Conservation (phyloP, 2,888 invertebrate species). For the Platerodrilus igneus region DNA sequence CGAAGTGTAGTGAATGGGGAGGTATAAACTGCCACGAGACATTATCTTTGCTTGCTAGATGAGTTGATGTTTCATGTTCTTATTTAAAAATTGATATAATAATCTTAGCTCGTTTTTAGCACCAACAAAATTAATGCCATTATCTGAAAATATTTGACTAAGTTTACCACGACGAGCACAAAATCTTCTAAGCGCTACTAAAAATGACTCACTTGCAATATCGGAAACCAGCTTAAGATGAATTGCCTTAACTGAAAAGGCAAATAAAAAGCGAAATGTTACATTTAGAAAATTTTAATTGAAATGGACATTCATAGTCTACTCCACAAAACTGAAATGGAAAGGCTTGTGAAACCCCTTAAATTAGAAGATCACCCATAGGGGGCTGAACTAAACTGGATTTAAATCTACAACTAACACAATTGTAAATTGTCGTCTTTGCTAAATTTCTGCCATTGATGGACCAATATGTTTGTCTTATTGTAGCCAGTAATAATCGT, state of each 20-base stretch:
- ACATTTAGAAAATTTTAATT: slow-evolving; percentile 24
- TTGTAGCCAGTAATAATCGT: slow-evolving; percentile 17
- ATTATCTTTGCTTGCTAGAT: slow-evolving; percentile 4
- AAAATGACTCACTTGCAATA: slow-evolving; percentile 18
- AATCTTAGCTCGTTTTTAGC: slow-evolving; percentile 21
- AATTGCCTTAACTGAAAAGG: slow-evolving; percentile 24
- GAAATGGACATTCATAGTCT: slow-evolving; percentile 32
- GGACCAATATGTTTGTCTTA: slow-evolving; percentile 34
- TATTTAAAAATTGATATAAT: slow-evolving; percentile 12
- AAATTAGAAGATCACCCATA: slow-evolving; percentile 31
- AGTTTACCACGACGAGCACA: slow-evolving; percentile 24
- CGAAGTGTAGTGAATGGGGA: slow-evolving; percentile 24
- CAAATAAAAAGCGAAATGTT: slow-evolving; percentile 31
- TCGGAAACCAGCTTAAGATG: slow-evolving; percentile 25
- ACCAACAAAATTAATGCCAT: slow-evolving; percentile 28
- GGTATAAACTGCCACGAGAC: slow-evolving; percentile 32
- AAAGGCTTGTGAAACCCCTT: slow-evolving; percentile 19
- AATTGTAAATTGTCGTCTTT: slow-evolving; percentile 23
- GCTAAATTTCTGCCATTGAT: slow-evolving; percentile 27
- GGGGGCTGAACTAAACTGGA: slow-evolving; percentile 19
- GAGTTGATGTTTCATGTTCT: slow-evolving; percentile 3
- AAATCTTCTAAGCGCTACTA: slow-evolving; percentile 25
- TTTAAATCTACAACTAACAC: slow-evolving; percentile 26
- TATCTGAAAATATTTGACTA: slow-evolving; percentile 24
- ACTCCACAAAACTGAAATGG: slow-evolving; percentile 32